Conservation (phyloP, 2,797 vertebrate species). For the Poeciliopsis gracilis region DNA sequence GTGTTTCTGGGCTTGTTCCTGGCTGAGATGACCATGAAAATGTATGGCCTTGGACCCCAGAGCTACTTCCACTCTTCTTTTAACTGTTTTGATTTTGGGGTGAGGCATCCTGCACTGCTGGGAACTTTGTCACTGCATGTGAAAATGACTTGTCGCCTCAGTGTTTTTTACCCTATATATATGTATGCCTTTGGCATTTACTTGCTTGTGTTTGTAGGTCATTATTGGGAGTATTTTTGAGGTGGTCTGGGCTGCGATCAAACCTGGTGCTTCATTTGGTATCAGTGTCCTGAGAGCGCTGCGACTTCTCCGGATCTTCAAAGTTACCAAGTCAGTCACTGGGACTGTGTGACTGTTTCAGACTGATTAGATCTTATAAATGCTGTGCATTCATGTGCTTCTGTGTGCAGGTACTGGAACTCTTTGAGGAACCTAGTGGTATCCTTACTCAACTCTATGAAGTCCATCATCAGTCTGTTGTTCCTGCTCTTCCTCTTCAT, state of each 20-base stretch:
- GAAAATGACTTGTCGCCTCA: neutral
- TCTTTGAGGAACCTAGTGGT: conserved; percentile 95
- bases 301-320: conserved; percentile 93
- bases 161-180: neutral
- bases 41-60: conserved; percentile 94
- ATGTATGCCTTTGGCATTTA: neutral
- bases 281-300: conserved; percentile 95
- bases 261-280: conserved; percentile 94
- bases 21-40: conserved; percentile 97
- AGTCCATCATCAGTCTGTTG: conserved; percentile 95
- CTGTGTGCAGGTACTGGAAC: conserved; percentile 90
- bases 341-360: neutral
- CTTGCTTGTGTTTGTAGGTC: conserved; percentile 80
- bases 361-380: neutral
- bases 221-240: conserved; percentile 98
- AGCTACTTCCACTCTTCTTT: conserved; percentile 98
- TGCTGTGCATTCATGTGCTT: neutral
- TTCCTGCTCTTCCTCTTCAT: conserved; percentile 99
- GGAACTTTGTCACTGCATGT: neutral
- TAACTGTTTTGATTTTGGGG: conserved; percentile 98
- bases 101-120: conserved; percentile 70
- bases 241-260: conserved; percentile 94
- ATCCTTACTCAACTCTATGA: conserved; percentile 97
- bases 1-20: conserved; percentile 96
- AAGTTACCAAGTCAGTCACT: conserved; percentile 93